phyloP scores from a whole-genome alignment of 2,888 invertebrate genomes.

The Sesia apiformis region DNA sequence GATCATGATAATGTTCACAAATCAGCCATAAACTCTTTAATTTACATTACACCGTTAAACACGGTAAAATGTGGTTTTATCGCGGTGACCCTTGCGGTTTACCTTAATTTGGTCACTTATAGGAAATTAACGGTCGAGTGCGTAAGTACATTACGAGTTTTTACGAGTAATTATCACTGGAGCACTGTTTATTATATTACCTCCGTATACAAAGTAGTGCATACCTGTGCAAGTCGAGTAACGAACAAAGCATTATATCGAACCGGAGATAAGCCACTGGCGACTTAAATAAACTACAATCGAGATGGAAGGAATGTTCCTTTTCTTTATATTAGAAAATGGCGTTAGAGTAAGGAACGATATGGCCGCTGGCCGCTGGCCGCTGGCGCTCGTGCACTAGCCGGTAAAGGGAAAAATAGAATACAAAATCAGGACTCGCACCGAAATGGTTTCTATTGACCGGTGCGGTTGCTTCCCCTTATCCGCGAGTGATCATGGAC shows the following conservation, averaged over 20 bases:
- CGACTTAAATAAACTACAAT: conserved; percentile 52
- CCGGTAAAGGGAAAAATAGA: conserved; percentile 4
- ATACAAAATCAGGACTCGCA: conserved; percentile 58
- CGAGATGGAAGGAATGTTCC: conserved; percentile 22
- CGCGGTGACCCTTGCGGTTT: conserved; percentile 13
- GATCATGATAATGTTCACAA: conserved; percentile 13
- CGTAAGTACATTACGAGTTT: conserved; percentile 11
- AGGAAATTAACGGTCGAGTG: conserved; percentile 23
- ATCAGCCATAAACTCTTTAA: conserved; percentile 9
- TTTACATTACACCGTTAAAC: conserved; percentile 20
- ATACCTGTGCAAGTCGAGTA: not conserved
- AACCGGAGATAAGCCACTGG: conserved; percentile 34
- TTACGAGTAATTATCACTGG: not conserved
- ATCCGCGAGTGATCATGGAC: conserved; percentile 69
- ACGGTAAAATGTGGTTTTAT: conserved; percentile 18
- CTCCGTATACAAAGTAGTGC: not conserved
- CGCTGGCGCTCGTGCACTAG: conserved; percentile 47
- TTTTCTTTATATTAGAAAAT: conserved; percentile 54
- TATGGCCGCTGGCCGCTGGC: conserved; percentile 53
- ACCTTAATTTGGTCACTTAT: conserved; percentile 18
- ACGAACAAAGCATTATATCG: conserved; percentile 4
- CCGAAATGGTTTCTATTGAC: conserved; percentile 62
- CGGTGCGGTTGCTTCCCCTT: conserved; percentile 56
- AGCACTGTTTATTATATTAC: not conserved
- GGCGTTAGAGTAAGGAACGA: conserved; percentile 52